These are phyloP conservation scores for Cactoblastis cactorum DNA, from an alignment of 2,888 invertebrate species.

Conservation along the genomic window DNA sequence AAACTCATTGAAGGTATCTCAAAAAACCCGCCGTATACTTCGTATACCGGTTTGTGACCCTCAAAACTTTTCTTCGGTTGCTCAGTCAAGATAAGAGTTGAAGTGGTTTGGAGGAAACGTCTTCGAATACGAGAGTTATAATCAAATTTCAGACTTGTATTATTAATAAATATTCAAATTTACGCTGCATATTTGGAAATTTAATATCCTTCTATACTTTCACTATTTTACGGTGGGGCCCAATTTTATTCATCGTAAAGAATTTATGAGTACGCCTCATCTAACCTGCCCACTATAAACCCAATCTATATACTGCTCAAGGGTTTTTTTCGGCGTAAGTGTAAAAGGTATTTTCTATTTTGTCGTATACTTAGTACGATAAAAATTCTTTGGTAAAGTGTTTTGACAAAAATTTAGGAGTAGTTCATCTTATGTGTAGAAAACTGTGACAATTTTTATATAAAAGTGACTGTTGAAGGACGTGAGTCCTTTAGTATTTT, in stretches of 20 bases:
- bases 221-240: constrained; percentile 25
- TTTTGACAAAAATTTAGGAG: not conserved
- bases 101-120: too few relatives aligned
- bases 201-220: not conserved
- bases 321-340: constrained; percentile 42
- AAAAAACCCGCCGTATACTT: too few relatives aligned
- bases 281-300: constrained; percentile 52
- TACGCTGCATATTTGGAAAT: not conserved
- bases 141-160: too few relatives aligned
- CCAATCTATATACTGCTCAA: constrained; percentile 66
- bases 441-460: too few relatives aligned
- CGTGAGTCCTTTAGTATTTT: too few relatives aligned
- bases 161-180: not conserved
- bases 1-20: too few relatives aligned
- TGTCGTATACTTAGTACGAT: constrained; percentile 46
- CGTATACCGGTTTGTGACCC: too few relatives aligned
- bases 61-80: too few relatives aligned
- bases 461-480: too few relatives aligned
- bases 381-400: not conserved
- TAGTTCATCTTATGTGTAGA: too few relatives aligned
- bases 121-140: too few relatives aligned
- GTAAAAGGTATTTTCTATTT: constrained; percentile 62
- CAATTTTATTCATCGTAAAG: constrained; percentile 72
- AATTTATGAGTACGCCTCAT: constrained; percentile 53
- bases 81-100: too few relatives aligned